These are phyloP conservation scores for Meriones unguiculatus DNA, from an alignment of 2,113 vertebrate genomes.

Conservation along the genomic window DNA sequence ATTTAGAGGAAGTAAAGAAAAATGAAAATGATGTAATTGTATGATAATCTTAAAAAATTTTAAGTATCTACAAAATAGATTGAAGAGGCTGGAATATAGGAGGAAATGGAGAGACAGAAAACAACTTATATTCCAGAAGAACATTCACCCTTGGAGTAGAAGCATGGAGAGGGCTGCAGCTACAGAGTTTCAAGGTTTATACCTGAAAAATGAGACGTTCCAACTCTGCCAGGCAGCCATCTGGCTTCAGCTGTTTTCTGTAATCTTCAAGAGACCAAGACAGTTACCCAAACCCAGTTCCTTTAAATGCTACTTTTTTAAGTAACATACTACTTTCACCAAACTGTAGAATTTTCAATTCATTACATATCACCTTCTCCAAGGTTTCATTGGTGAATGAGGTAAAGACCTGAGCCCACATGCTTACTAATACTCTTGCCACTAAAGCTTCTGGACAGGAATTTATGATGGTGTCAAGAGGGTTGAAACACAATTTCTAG, in stretches of 20 bases:
- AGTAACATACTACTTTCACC: neutral
- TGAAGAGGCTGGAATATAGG: neutral
- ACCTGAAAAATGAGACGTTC: neutral
- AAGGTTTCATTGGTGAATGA: neutral
- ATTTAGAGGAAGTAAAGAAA: neutral
- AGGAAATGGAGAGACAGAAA: neutral
- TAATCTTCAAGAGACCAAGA: neutral
- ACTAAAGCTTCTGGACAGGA: constrained; percentile 30
- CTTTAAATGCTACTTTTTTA: constrained; percentile 21
- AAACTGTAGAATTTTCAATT: neutral
- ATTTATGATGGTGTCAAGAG: constrained; percentile 4
- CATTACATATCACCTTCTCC: neutral
- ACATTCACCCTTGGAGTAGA: neutral
- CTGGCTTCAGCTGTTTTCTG: rapidly evolving
- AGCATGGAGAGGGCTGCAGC: neutral
- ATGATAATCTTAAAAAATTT: neutral
- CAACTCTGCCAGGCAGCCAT: neutral
- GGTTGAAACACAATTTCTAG: constrained; percentile 18
- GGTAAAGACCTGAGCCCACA: neutral
- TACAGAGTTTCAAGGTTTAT: neutral
- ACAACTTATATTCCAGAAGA: neutral
- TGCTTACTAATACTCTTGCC: constrained; percentile 50
- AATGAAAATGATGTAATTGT: neutral
- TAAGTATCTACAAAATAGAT: neutral
- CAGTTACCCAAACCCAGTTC: neutral